phyloP scores from a whole-genome alignment of 2,113 vertebrate species.

The Dasyurus viverrinus region DNA sequence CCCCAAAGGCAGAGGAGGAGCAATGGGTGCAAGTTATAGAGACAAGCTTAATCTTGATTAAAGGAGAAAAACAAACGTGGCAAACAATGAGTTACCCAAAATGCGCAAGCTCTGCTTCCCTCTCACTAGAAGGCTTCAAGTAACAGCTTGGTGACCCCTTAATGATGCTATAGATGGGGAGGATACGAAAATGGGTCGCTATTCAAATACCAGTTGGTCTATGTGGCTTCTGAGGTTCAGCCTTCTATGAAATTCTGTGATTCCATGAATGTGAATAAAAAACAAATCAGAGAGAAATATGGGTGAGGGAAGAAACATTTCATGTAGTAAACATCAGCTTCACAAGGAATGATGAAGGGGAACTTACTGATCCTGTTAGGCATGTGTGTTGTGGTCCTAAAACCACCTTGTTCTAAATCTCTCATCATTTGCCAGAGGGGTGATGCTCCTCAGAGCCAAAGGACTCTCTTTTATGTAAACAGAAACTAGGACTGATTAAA shows the following conservation, averaged over 20 bases:
- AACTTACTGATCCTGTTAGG: not conserved
- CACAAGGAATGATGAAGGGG: not conserved
- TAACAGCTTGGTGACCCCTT: not conserved
- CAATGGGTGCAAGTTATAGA: not conserved
- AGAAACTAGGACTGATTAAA: conserved; percentile 38
- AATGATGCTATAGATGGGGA: not conserved
- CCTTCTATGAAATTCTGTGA: not conserved
- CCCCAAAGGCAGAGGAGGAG: not conserved
- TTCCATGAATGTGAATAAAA: not conserved
- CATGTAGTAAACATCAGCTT: not conserved
- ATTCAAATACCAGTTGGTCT: not conserved
- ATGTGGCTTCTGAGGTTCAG: not conserved
- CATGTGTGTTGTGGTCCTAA: not conserved
- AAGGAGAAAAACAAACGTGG: not conserved
- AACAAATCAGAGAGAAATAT: not conserved
- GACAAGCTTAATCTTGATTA: not conserved
- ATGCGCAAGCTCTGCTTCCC: not conserved
- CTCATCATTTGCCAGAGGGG: not conserved
- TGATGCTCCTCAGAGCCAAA: not conserved
- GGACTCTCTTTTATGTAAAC: conserved; percentile 47
- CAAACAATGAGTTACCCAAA: not conserved
- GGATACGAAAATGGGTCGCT: not conserved
- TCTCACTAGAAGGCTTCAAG: not conserved
- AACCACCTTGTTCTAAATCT: not conserved
- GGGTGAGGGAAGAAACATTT: not conserved